phyloP scores from a whole-genome alignment of 2,888 invertebrate species.

The Catonia carolina region DNA sequence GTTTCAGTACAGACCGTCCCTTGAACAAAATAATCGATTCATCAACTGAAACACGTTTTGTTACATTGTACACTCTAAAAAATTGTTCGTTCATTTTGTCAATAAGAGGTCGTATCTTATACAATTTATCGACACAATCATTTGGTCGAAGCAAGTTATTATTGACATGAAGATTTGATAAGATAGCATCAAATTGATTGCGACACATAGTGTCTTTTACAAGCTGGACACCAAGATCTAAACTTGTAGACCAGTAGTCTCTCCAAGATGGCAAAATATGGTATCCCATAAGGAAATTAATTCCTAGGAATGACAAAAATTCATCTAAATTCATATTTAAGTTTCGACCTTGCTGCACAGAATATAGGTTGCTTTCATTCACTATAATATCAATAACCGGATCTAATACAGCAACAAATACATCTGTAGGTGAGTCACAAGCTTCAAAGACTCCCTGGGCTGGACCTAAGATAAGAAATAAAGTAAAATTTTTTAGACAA shows the following conservation, averaged over 20 bases:
- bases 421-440: not conserved
- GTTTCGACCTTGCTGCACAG: conserved; percentile 4
- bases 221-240: conserved; percentile 9
- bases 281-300: conserved; percentile 23
- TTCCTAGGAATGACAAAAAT: conserved; percentile 17
- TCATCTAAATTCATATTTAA: conserved; percentile 16
- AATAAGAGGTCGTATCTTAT: not conserved
- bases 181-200: conserved; percentile 8
- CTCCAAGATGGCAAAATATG: conserved; percentile 10
- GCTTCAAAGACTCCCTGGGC: not conserved
- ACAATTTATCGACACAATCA: not conserved
- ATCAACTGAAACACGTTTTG: not conserved
- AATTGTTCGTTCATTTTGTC: not conserved
- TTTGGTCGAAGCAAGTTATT: conserved; percentile 12
- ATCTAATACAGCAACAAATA: not conserved
- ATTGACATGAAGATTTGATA: conserved; percentile 12
- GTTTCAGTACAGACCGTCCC: too few species aligned
- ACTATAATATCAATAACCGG: not conserved
- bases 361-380: conserved; percentile 17
- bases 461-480: not conserved
- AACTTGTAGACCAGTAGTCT: conserved; percentile 16
- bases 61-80: not conserved
- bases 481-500: too few species aligned
- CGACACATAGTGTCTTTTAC: conserved; percentile 15
- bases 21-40: too few species aligned